A percentile compares a stretch with the other conserved stretches of the same genome.
Evolutionary conservation across 2,797 vertebrate genomes (phyloP).

Genomic region (Moxostoma hubbsi): DNA sequence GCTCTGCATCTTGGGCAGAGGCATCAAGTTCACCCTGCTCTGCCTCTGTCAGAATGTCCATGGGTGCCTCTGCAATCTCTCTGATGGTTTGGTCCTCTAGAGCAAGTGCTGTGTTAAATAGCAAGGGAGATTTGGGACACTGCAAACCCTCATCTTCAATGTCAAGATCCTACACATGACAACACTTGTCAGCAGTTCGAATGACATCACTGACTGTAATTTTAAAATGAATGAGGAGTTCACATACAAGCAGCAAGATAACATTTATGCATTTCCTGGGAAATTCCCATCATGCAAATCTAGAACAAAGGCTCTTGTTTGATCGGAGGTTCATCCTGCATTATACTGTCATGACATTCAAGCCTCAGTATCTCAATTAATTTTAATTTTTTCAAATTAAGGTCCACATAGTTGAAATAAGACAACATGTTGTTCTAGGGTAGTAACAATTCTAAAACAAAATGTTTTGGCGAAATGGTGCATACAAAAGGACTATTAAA

Average conservation of each 20-base stretch:
- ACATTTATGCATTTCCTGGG: neutral
- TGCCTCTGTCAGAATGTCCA: slow-evolving; percentile 85
- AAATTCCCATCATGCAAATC: neutral
- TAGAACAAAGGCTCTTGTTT: neutral
- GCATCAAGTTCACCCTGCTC: slow-evolving; percentile 73
- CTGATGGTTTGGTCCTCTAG: slow-evolving; percentile 86
- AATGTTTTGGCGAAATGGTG: too few species aligned
- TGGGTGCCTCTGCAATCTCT: slow-evolving; percentile 84
- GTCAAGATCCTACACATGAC: slow-evolving; percentile 86
- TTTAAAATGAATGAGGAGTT: neutral
- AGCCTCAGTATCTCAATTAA: neutral
- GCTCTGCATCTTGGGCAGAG: slow-evolving; percentile 73
- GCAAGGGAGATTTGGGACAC: slow-evolving; percentile 92
- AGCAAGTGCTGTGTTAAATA: slow-evolving; percentile 88
- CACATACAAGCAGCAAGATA: neutral
- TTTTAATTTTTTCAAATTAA: slow-evolving; percentile 1
- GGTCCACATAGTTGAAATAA: neutral
- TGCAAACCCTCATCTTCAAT: slow-evolving; percentile 90
- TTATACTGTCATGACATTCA: neutral
- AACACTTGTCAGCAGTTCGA: neutral
- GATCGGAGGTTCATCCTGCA: neutral
- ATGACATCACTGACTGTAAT: neutral
- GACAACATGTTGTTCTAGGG: too few species aligned
- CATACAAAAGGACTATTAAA: neutral
- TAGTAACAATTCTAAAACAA: too few species aligned